Evolutionary conservation across 2,888 invertebrate species (phyloP).

Genomic region (Pocota personata): DNA sequence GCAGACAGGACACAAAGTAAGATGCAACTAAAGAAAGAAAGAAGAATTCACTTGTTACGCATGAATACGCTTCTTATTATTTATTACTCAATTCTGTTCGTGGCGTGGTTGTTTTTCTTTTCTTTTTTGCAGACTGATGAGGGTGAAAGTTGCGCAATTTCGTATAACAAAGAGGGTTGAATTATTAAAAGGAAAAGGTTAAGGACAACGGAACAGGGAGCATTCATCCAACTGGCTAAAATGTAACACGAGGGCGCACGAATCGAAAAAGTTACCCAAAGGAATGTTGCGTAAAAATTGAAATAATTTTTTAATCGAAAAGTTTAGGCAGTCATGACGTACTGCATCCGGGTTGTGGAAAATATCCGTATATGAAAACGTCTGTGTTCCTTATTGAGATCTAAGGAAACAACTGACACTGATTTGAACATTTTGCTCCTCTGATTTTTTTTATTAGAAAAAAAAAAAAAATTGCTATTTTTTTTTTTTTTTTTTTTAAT

Average conservation of each 20-base stretch:
- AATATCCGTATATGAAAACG: neutral
- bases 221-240: conserved; percentile 51
- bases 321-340: conserved; percentile 49
- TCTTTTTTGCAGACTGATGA: conserved; percentile 7
- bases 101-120: neutral
- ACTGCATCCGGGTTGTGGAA: conserved; percentile 12
- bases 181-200: conserved; percentile 69
- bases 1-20: conserved; percentile 55
- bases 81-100: conserved; percentile 59
- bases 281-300: conserved; percentile 69
- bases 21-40: conserved; percentile 9
- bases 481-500: neutral
- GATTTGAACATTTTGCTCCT: conserved; percentile 15
- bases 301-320: conserved; percentile 74
- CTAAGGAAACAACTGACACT: conserved; percentile 49
- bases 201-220: conserved; percentile 34
- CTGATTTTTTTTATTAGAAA: conserved; percentile 12
- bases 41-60: conserved; percentile 70
- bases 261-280: conserved; percentile 46
- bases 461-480: neutral
- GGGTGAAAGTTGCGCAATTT: conserved; percentile 71
- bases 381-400: conserved; percentile 5
- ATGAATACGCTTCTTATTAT: conserved; percentile 71
- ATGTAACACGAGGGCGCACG: conserved; percentile 25
- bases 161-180: conserved; percentile 63